Base-by-base conservation (phyloP, 2,888 invertebrate species). In the Dynastes tityus region DNA sequence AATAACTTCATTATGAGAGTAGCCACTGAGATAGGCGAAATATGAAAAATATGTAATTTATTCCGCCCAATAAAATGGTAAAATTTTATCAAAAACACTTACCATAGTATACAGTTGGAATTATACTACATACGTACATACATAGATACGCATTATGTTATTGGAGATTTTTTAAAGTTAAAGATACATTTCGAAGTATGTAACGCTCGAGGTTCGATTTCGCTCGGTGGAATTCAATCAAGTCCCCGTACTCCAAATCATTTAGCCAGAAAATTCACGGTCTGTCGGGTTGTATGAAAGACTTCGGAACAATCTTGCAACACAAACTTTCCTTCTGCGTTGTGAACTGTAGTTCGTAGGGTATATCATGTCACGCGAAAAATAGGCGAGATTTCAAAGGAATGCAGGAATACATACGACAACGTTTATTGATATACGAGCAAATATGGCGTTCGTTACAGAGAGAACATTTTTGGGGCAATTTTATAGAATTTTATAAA, bases 241-340 rank as follows among this genome's bases (percentile, higher is more conserved):
- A 55, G 5, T 13, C 45, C 32, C 45, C 8, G 45, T 61, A 45
- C 45, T 63, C 61, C 13, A 4, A 27, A 22, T 63, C 73, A 45
- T 45, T 74, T 74, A 74, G 37, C 73, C 73, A n/a, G 73, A 63
- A 74, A 74, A 74, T 74, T 74, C 73, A 74, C 73, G 73, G 73
- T 74, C 73, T 74, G 61, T 40, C 61, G 61, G 55, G 9, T 61
- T 63, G 49, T 63, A 61, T 74, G 55, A 29, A n/a, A 40, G 73
- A 74, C 22, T 61, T 74, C 61, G 40, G 45, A 45, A 63, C 45
- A 49, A 74, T 45, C 45, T 74, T 74, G 37, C 53, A 37, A 37
- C 32, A 58, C 55, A 71, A 71, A 71, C 55, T 71, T 55, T 68
- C 55, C 55, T 29, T 37, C 65, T 37, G 40, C 37, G 40, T 32